Base-by-base conservation (phyloP, 1,140 invertebrate genomes). In the Drosophila athabasca region DNA sequence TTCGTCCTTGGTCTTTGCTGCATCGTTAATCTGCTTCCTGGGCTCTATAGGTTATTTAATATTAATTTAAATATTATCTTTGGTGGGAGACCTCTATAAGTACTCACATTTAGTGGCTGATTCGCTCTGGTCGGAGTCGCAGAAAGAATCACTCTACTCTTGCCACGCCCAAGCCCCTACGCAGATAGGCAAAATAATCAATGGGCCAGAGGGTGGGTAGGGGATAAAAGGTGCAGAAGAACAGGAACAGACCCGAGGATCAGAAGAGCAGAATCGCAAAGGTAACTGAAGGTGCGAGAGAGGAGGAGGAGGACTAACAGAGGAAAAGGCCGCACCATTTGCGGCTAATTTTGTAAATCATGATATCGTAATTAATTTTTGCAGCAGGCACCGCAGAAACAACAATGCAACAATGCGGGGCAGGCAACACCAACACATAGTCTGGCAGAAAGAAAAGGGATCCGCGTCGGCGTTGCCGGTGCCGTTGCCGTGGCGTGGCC, bases 361-460 rank as follows among this genome's bases (percentile, higher is more conserved):
- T 87, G 82, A 87, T 87, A 87, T 87, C 82, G 83, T 87, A 87
- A 87, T 87, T 87, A 87, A 87, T 87, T 87, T 87, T 87, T 87
- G 82, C 82, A 85, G 81, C 70, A 39, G 35, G 35, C 70, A 52
- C 72, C 71, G 69, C 64, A 75, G 49, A 58, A 64, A 77, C 46
- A 61, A 46, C 57, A 54, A 61, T 13, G 11, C 35, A 39, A 39
- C 35, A 39, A 39, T 39, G 11, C 11, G 35, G 11, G 35, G 35
- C 22, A 69, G 53, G 44, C 52, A 72, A 55, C 53, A 60, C 57
- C 69, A 48, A 45, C 58, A 53, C 15, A 49, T 31, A 41, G 24
- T 48, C 45, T 48, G n/a, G 46, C 22, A 24, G 26, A 64, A 43
- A 13, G 8, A 39, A 48, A 69, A 49, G 46, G 41, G 45, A 73